These are phyloP conservation scores for Actinopyga echinites DNA, from an alignment of 53 echinoderm and acorn worm species.

Conservation along the genomic window DNA sequence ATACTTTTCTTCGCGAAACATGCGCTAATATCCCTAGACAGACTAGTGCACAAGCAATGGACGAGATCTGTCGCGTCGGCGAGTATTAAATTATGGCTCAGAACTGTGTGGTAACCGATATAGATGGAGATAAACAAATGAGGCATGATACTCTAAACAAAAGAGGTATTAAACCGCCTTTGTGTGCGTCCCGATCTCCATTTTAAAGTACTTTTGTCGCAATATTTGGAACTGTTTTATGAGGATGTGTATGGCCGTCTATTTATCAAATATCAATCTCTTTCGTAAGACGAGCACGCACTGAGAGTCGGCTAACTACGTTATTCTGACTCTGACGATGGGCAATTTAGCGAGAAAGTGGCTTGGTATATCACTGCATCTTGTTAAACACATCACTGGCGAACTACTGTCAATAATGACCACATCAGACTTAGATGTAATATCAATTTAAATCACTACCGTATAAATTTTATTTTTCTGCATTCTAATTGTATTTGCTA, in stretches of 20 bases:
- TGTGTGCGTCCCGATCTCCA: slow-evolving; percentile 27
- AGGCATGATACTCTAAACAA: slow-evolving; percentile 43
- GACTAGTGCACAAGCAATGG: too few species aligned
- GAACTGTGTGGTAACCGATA: slow-evolving; percentile 31
- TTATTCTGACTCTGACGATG: too few species aligned
- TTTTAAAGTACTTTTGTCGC: slow-evolving; percentile 37
- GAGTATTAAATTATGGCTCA: slow-evolving; percentile 32
- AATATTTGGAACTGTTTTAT: slow-evolving; percentile 24
- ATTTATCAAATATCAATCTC: neutral
- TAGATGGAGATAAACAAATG: slow-evolving; percentile 28
- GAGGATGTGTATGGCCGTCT: slow-evolving; percentile 7
- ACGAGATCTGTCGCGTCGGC: too few species aligned
- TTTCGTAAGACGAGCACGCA: too few species aligned
- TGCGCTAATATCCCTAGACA: too few species aligned
- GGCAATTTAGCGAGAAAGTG: too few species aligned
- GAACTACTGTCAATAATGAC: neutral
- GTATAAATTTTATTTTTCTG: too few species aligned
- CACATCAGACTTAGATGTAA: too few species aligned
- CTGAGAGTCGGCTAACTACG: too few species aligned
- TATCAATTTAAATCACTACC: too few species aligned
- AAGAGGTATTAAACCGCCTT: slow-evolving; percentile 22
- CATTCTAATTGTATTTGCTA: too few species aligned
- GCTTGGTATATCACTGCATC: neutral
- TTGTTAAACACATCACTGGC: slow-evolving; percentile 27
- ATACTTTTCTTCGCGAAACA: too few species aligned